Base-by-base conservation (phyloP, 2,888 invertebrate genomes). In the Steromphala cineraria region DNA sequence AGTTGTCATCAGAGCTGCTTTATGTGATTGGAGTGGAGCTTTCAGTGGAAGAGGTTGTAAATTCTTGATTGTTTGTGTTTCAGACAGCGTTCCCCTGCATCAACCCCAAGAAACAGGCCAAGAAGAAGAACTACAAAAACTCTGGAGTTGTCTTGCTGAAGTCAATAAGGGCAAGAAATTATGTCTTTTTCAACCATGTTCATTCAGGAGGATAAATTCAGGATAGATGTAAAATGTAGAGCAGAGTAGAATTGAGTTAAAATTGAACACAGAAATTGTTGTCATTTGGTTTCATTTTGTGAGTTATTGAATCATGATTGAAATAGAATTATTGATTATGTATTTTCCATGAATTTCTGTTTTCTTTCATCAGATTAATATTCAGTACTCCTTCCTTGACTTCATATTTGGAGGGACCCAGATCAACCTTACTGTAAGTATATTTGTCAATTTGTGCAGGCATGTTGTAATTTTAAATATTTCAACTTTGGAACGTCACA, bases 371-470 rank as follows among this genome's bases (percentile, higher is more conserved):
- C 84, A 92, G 91, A 83, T 91, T 31, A 81, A 83, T 15, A 88
- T 87, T 77, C 87, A 88, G 10, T 88, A 89, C 80, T 87, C 91
- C 2, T 93, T 93, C 82, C 85, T 93, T 76, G 93, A 93, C 80
- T 93, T 85, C 78, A 87, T 93, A 7, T 91, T 92, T 87, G 91
- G 92, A 79, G 94, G 94, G 74, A 86, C 92, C 82, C 92, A 93
- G 82, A 90, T 93, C 52, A 92, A 92, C 82, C 90, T 92, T 82
- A 92, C 92, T 21, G 93, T 92, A 83, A 89, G 92, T 88, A 56
- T 46, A 10, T 13, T 10, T 46, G 13, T 13, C 46, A 46, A 4
- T 8, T 10, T 46, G 46, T 46, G 8, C 46, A 10, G 2, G 36
- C 10, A 10, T 8, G 13, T 10, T 46, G 46, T 10, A 10, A 5